These are phyloP conservation scores for Phaethornis superciliosus DNA, from an alignment of 2,113 vertebrate species.

Conservation along the genomic window DNA sequence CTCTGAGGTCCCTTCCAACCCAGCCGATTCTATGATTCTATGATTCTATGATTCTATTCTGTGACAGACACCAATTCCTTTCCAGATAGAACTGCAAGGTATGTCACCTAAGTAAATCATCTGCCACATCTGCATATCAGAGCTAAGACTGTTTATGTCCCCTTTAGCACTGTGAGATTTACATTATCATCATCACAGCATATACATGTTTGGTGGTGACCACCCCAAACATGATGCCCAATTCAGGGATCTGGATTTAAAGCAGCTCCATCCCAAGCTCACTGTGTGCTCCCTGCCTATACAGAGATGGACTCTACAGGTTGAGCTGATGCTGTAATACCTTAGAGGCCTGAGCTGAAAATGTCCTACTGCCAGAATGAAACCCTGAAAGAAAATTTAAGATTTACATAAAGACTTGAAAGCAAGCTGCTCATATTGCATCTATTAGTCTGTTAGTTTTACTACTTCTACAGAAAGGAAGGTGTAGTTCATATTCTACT, in stretches of 20 bases:
- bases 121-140: background rate
- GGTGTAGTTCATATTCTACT: background rate
- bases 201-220: background rate
- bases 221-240: background rate
- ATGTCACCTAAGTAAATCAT: background rate
- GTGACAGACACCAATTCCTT: too few relatives aligned
- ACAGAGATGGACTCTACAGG: background rate
- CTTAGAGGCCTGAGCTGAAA: constrained; percentile 18
- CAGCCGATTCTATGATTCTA: too few relatives aligned
- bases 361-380: background rate
- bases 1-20: too few relatives aligned
- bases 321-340: background rate
- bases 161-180: background rate
- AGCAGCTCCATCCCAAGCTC: background rate
- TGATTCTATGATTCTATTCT: too few relatives aligned
- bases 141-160: background rate
- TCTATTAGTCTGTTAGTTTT: background rate
- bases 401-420: constrained; percentile 29
- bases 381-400: constrained; percentile 20
- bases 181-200: fast-evolving
- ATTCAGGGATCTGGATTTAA: background rate
- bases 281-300: background rate
- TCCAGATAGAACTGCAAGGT: background rate
- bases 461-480: background rate
- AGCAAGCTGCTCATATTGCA: background rate